Base-by-base conservation (phyloP, 2,888 invertebrate genomes). In the Chymomyza caudatula region DNA sequence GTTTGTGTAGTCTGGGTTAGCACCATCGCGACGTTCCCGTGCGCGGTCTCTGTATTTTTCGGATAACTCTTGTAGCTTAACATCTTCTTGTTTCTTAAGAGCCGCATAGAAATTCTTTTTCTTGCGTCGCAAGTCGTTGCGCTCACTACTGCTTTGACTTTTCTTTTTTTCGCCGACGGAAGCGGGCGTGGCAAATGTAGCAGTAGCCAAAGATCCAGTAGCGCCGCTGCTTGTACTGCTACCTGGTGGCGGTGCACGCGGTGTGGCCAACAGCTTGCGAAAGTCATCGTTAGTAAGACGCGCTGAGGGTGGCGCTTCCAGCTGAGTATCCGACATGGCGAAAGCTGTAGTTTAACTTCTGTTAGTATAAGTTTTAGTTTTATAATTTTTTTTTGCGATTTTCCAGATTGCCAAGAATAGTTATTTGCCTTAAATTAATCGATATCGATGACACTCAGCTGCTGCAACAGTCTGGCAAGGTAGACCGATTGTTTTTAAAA, bases 261-360 rank as follows among this genome's bases (percentile, higher is more conserved):
- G 98, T 0, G 98, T 98, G 95, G 98, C 98, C 76, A 99, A 91
- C 59, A 99, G 91, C 88, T 97, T 98, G 62, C 98, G 94, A 88
- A 99, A 99, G 91, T 99, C 99, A 89, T 97, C 98, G 92, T 99
- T 99, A 6, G 98, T 98, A 61, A 99, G 92, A 76, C 96, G 93
- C 85, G 95, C 95, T 0, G 96, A 96, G 71, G 92, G 93, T 51
- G 94, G 94, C 3, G 85, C 77, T 55, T 88, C 88, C 75, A 82
- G 64, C 49, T 88, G 78, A 1, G 83, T 62, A 5, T 88, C 88
- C 4, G 85, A 74, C 88, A 88, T 88, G 6, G 17, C 29, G 2
- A 11, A 3, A 37, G 2, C 4, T 37, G 3, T 11, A 37, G 29
- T 4, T 37, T 0, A 37, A 37, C 8, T 37, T 25, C 25, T 0